Conservation (phyloP, 2,113 vertebrate species). For the Chionis minor region DNA sequence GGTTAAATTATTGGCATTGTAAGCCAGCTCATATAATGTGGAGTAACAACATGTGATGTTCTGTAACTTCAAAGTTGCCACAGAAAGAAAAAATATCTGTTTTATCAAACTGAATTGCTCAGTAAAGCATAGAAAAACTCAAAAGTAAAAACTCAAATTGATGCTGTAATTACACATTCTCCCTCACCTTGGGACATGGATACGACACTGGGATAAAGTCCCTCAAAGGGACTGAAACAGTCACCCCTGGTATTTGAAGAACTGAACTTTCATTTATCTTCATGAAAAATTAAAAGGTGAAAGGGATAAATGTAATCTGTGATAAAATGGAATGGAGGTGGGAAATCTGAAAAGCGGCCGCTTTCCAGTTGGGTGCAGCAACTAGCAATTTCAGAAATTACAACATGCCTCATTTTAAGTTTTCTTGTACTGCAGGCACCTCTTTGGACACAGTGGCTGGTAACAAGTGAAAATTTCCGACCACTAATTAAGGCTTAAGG, state of each 20-base stretch:
- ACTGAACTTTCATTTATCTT: background rate
- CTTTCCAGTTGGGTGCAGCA: slow-evolving; percentile 64
- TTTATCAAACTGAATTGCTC: background rate
- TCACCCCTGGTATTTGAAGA: background rate
- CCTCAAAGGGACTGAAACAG: background rate
- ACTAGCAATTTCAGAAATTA: slow-evolving; percentile 80
- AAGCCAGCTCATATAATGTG: background rate
- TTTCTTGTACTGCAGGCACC: slow-evolving; percentile 60
- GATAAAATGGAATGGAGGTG: background rate
- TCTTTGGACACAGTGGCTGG: slow-evolving; percentile 70
- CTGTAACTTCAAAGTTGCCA: background rate
- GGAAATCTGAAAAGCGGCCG: background rate
- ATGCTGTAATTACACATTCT: background rate
- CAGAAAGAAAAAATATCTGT: background rate
- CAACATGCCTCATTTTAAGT: slow-evolving; percentile 59
- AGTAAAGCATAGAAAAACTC: background rate
- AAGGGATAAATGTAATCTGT: background rate
- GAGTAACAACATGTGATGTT: background rate
- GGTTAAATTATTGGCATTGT: background rate
- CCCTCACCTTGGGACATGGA: background rate
- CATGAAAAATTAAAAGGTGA: background rate
- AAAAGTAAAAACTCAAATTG: background rate
- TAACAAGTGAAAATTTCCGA: slow-evolving; percentile 76
- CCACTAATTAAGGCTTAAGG: slow-evolving; percentile 69
- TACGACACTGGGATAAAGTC: background rate